These are phyloP conservation scores for Ornithorhynchus anatinus DNA, from an alignment of 2,113 vertebrate species.

Conservation along the genomic window DNA sequence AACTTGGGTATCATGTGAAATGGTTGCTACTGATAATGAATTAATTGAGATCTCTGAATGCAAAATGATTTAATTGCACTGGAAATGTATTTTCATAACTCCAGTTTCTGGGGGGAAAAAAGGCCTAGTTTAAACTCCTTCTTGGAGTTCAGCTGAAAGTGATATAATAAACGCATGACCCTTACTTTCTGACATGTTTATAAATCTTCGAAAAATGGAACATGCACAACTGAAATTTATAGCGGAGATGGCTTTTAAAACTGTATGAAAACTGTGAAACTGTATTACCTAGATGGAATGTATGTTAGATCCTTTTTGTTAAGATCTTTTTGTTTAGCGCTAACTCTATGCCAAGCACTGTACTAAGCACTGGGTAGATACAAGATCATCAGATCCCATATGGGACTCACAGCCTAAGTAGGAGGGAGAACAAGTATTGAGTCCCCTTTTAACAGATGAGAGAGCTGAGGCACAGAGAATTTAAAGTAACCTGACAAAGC, in stretches of 20 bases:
- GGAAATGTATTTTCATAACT: constrained; percentile 24
- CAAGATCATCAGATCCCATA: no score
- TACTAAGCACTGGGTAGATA: no score
- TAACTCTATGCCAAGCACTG: no score
- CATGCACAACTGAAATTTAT: not conserved
- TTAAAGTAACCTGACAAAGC: no score
- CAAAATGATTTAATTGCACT: not conserved
- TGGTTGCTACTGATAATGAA: constrained; percentile 18
- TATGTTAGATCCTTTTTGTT: not conserved
- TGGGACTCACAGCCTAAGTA: no score
- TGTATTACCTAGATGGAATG: not conserved
- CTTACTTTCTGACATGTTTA: not conserved
- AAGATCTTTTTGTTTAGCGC: no score
- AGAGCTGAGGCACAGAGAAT: no score
- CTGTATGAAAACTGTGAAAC: not conserved
- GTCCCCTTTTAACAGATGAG: no score
- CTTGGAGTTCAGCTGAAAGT: no score
- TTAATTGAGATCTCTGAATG: constrained; percentile 2
- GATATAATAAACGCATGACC: no score
- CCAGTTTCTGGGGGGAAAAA: constrained; percentile 4
- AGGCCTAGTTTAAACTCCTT: not conserved
- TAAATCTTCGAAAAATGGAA: not conserved
- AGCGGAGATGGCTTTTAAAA: not conserved
- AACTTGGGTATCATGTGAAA: not conserved
- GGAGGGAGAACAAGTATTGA: no score